Percentiles rank a stretch among this genome's conserved stretches.
These are phyloP conservation scores for Sebastes variabilis DNA, from an alignment of 2,797 vertebrate genomes.

Conservation along the genomic window DNA sequence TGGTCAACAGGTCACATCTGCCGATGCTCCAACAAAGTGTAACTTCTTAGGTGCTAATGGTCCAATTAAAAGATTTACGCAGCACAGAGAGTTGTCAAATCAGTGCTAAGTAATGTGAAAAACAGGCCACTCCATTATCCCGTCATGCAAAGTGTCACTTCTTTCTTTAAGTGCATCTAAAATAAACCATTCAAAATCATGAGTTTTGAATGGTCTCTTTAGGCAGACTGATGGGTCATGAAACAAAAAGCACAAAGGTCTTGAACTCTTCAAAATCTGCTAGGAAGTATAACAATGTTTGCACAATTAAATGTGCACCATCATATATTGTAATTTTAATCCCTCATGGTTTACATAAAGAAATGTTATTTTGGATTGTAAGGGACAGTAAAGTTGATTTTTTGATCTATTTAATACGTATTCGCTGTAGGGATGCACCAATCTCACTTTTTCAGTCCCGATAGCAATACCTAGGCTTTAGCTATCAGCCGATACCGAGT, in stretches of 20 bases:
- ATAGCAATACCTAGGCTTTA: too few species aligned
- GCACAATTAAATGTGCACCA: neutral
- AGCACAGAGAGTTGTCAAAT: neutral
- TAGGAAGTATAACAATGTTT: neutral
- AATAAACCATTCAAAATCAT: neutral
- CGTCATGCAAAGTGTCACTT: neutral
- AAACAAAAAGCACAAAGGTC: neutral
- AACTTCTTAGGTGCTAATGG: neutral
- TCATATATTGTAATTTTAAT: neutral
- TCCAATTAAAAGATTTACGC: neutral
- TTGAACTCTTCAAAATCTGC: neutral
- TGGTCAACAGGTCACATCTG: too few species aligned
- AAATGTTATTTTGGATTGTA: neutral
- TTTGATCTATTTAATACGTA: conserved; percentile 11
- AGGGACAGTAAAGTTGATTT: neutral
- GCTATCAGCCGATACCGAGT: too few species aligned
- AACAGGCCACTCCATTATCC: neutral
- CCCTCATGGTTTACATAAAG: neutral
- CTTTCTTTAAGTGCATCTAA: neutral
- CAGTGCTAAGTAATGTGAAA: neutral
- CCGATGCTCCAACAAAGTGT: neutral
- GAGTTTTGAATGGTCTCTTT: neutral
- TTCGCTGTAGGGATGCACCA: neutral
- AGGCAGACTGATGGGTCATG: neutral
- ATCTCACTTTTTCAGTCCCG: too few species aligned